Evolutionary conservation across 2,797 vertebrate species (phyloP).

Genomic region (Tenualosa ilisha): DNA sequence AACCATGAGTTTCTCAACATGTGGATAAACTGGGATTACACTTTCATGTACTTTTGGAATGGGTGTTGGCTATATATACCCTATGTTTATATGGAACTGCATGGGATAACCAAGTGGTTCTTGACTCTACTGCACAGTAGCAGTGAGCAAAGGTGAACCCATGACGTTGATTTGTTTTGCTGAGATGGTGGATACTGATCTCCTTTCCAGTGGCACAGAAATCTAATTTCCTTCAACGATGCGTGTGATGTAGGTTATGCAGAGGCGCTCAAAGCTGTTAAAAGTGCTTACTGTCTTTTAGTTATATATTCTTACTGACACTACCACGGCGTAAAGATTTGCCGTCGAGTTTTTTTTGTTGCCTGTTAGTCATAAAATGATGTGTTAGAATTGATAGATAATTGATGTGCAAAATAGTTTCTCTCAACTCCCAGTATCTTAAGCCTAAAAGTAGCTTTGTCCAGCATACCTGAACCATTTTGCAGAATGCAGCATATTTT

Average conservation of each 20-base stretch:
- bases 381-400: neutral
- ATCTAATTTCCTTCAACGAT: neutral
- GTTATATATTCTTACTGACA: neutral
- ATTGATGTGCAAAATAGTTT: neutral
- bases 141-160: neutral
- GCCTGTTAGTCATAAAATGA: no score
- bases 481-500: neutral
- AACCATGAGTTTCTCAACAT: neutral
- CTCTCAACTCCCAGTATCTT: neutral
- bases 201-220: neutral
- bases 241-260: neutral
- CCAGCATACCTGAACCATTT: neutral
- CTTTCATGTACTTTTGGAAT: neutral
- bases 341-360: no score
- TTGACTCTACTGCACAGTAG: neutral
- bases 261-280: neutral
- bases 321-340: neutral
- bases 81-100: neutral
- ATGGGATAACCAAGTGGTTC: neutral
- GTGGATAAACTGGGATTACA: neutral
- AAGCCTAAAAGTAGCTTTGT: neutral
- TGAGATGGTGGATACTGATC: neutral
- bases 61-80: neutral
- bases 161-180: slow-evolving; percentile 21
- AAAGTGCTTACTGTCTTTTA: neutral